Evolutionary conservation across 1,140 invertebrate genomes (phyloP), one percentile per base, ranked within the genome.

Genomic region (Euura saliciscinereae): DNA sequence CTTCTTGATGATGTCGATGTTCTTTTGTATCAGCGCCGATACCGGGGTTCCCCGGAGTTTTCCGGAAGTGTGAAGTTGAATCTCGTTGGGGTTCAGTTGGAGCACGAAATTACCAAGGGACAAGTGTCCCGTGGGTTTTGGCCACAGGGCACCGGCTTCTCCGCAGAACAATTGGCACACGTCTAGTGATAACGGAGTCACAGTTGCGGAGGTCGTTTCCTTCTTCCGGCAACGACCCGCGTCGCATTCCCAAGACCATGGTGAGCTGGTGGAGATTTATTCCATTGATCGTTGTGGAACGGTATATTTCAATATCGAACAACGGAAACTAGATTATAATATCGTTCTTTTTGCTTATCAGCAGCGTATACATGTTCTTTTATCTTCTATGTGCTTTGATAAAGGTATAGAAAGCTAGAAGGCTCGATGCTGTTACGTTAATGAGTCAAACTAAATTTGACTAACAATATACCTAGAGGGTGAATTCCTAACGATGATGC

Each of bases 81-180:
- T 90, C 44, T 86, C 88, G 13, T 91, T 86, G 0, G 89, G 82
- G 80, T 94, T 91, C 8, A 94, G 80, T 73, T 91, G 90, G 0
- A 89, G 87, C 45, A 93, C 84, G 46, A 85, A 83, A 59, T 88
- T 89, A 4, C 91, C 90, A 2, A 94, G 74, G 11, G 90, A 87
- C 2, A 92, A 80, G 11, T 88, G 82, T 0, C 92, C 92, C 1
- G 91, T 94, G 4, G 94, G 93, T 75, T 86, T 90, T 1, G 94
- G 94, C 93, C 94, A 95, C 2, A 96, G 78, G 2, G 89, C 87
- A 70, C 92, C 92, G 79, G 79, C 76, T n/a, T 82, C 71, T 2
- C 80, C 82, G 67, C 86, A 87, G 68, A 83, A 83, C 66, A 87
- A 77, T 74, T 87, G 83, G 66, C 86, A 87, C 7, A 85, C 80